Percentiles rank a stretch among this genome's conserved stretches.
phyloP scores from a whole-genome alignment of 2,113 vertebrate species.

The Limanda limanda region DNA sequence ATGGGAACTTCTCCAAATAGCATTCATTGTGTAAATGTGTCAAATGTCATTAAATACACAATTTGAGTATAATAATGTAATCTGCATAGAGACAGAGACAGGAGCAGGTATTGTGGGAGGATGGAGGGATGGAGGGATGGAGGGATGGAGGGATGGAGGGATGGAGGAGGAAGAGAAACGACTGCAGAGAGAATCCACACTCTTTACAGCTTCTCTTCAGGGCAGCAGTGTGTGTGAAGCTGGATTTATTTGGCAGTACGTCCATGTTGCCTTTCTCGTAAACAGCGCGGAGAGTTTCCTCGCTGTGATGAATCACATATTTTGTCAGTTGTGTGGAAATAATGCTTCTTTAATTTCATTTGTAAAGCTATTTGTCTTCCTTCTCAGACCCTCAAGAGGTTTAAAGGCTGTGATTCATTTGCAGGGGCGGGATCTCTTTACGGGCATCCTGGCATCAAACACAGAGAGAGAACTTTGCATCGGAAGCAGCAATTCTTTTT shows the following conservation, averaged over 20 bases:
- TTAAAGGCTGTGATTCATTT: slow-evolving; percentile 50
- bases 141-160: neutral
- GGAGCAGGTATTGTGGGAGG: neutral
- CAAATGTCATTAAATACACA: slow-evolving; percentile 11
- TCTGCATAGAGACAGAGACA: neutral
- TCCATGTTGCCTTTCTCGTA: slow-evolving; percentile 1
- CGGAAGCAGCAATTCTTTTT: slow-evolving; percentile 18
- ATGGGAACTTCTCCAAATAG: neutral
- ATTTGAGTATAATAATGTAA: slow-evolving; percentile 3
- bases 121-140: neutral
- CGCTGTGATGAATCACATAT: slow-evolving; percentile 24
- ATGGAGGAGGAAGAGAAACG: neutral
- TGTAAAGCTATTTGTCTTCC: slow-evolving; percentile 40
- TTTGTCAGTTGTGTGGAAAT: slow-evolving; percentile 37
- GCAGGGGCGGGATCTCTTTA: neutral
- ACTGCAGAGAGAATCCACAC: neutral
- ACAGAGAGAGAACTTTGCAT: slow-evolving; percentile 2
- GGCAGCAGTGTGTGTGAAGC: neutral
- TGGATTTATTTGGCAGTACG: slow-evolving; percentile 37
- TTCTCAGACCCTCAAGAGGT: slow-evolving; percentile 21
- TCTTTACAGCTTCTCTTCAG: slow-evolving; percentile 9
- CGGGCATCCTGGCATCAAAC: slow-evolving; percentile 12
- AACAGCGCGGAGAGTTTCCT: slow-evolving; percentile 20
- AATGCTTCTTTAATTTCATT: slow-evolving; percentile 49
- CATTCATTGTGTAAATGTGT: neutral